Base-by-base conservation (phyloP, 2,797 vertebrate genomes). In the Sternarchorhynchus goeldii region DNA sequence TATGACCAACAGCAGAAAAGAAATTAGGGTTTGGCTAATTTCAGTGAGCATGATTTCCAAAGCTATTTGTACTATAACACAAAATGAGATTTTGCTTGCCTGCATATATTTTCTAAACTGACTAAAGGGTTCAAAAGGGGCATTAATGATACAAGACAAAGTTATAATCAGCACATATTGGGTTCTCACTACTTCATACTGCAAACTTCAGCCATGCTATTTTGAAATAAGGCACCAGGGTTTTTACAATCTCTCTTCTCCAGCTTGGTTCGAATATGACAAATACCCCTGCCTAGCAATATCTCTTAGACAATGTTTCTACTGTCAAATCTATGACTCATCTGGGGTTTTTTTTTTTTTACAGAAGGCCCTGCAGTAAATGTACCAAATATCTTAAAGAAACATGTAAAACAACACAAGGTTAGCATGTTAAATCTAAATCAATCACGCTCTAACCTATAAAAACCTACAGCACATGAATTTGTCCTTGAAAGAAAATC, bases 201-300 rank as follows among this genome's bases (percentile, higher is more conserved):
- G 6, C n/a, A 55, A 2, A 1, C 41, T 29, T 5, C 36, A 16
- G 16, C 31, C 55, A 72, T 60, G 73, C 65, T 5, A 73, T 65
- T 64, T 69, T 75, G 60, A 50, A 78, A 75, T 78, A 78, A 82
- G 80, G 76, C 76, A 53, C 60, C 74, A 25, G 57, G 32, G 12
- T 62, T 59, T 21, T 5, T 6, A 21, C 56, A 12, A 31, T 18
- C 3, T 3, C 0, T 7, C 12, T 32, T 67, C 20, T 62, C 17
- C 5, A 39, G 60, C 31, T 5, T n/a, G 45, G 55, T 32, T n/a
- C 39, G 62, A 25, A 60, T 21, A 41, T 21, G 17, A 65, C 39
- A 53, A 20, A 56, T 29, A 56, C 8, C 34, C 41, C 34, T 7
- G 12, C 41, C 39, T 21, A 8, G 25, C 65, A 45, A 31, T 53